These are phyloP conservation scores for Anastrepha obliqua DNA, from an alignment of 1,140 invertebrate species.

Conservation along the genomic window DNA sequence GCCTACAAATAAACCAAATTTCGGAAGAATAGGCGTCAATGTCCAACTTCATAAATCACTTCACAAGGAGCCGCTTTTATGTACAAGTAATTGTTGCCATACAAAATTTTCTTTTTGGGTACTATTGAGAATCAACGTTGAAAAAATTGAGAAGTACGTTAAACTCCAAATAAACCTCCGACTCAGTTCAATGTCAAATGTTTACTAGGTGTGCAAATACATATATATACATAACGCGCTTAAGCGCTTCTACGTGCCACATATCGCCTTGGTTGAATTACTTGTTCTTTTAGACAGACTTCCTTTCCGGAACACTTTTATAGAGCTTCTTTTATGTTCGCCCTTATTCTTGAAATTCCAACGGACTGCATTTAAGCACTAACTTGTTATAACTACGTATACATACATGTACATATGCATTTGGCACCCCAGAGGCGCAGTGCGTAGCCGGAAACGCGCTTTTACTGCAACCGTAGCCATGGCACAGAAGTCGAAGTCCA, in stretches of 20 bases:
- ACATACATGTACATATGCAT: not conserved
- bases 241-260: not conserved
- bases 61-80: no score
- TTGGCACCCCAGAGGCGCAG: not conserved
- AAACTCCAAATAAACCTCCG: no score
- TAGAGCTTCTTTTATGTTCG: not conserved
- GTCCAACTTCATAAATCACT: no score
- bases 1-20: no score
- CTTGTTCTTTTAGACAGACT: not conserved
- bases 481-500: not conserved
- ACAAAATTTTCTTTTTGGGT: no score
- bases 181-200: no score
- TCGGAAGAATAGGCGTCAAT: no score
- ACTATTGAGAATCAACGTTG: no score
- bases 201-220: no score
- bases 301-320: not conserved
- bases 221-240: no score
- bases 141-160: no score
- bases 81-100: no score
- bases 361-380: constrained; percentile 28
- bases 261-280: not conserved
- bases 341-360: not conserved
- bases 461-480: not conserved
- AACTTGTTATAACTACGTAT: not conserved
- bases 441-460: constrained; percentile 17